Conservation (phyloP, 2,888 invertebrate genomes). For the Mechanitis mazaeus region DNA sequence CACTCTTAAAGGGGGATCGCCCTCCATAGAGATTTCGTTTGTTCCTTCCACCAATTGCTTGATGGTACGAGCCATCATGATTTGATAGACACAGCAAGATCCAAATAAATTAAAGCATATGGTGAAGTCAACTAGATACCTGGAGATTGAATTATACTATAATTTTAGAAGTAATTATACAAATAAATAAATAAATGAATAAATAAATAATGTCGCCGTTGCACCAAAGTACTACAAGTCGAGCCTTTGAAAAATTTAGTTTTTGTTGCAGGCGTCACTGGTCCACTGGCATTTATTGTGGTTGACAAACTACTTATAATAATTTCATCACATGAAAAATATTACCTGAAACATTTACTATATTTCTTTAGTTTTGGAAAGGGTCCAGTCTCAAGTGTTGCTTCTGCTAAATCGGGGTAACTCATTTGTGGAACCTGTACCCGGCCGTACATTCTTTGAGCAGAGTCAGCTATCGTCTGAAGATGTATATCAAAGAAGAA, state of each 20-base stretch:
- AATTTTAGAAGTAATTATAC: too few relatives aligned
- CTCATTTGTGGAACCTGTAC: slow-evolving; percentile 38
- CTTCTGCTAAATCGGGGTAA: slow-evolving; percentile 51
- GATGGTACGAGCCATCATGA: slow-evolving; percentile 38
- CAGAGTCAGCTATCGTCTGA: slow-evolving; percentile 42
- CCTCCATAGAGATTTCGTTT: slow-evolving; percentile 22
- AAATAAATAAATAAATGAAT: too few relatives aligned
- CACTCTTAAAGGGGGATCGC: slow-evolving; percentile 30
- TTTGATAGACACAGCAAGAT: slow-evolving; percentile 41
- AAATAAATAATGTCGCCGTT: too few relatives aligned
- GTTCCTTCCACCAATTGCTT: slow-evolving; percentile 42
- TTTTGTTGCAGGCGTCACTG: too few relatives aligned
- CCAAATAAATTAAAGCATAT: slow-evolving; percentile 42
- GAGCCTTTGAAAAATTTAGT: too few relatives aligned
- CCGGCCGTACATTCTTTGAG: slow-evolving; percentile 47
- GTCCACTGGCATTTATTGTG: too few relatives aligned
- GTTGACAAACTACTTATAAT: too few relatives aligned
- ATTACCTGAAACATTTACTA: slow-evolving; percentile 40
- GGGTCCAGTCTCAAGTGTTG: slow-evolving; percentile 36
- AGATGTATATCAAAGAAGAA: neutral
- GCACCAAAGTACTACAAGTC: too few relatives aligned
- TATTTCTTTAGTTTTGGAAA: slow-evolving; percentile 32
- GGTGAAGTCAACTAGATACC: slow-evolving; percentile 34
- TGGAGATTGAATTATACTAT: neutral
- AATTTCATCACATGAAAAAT: too few relatives aligned